Conservation (phyloP, 1,140 invertebrate species). For the Venustaconcha ellipsiformis region DNA sequence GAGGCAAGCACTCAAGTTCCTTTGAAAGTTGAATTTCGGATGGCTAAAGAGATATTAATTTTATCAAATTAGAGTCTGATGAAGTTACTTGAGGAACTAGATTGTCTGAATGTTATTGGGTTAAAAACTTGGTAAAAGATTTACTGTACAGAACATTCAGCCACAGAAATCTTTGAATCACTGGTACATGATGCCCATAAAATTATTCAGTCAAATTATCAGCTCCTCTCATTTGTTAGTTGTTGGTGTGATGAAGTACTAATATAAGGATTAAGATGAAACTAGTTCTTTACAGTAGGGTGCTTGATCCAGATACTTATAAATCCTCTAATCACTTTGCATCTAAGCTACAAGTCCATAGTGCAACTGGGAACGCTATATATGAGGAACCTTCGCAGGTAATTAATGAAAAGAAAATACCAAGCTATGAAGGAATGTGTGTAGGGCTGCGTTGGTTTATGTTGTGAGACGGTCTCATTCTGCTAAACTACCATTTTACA, state of each 20-base stretch:
- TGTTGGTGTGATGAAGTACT: slow-evolving; percentile 1
- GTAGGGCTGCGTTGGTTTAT: slow-evolving; percentile 13
- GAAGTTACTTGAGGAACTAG: neutral
- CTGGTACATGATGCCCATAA: neutral
- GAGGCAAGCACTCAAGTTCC: too few species aligned
- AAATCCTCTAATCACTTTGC: slow-evolving; percentile 2
- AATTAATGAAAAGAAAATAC: neutral
- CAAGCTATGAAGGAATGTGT: neutral
- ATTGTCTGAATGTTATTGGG: neutral
- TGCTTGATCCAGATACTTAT: slow-evolving; percentile 16
- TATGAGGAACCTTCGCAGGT: neutral
- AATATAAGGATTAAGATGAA: slow-evolving; percentile 13
- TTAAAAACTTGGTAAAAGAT: neutral
- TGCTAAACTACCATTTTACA: slow-evolving; percentile 22
- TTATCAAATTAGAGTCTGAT: neutral
- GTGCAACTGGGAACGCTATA: slow-evolving; percentile 7
- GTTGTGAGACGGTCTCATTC: slow-evolving; percentile 13
- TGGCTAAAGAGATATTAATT: too few species aligned
- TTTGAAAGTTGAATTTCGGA: too few species aligned
- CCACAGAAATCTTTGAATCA: neutral
- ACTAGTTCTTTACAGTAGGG: slow-evolving; percentile 2
- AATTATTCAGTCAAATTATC: too few species aligned
- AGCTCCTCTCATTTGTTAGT: neutral
- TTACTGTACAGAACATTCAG: slow-evolving; percentile 7
- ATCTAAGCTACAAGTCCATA: slow-evolving; percentile 5